Percentiles rank a stretch among this genome's conserved stretches.
Evolutionary conservation across 2,888 invertebrate species (phyloP).

Genomic region (Dryadula phaetusa): DNA sequence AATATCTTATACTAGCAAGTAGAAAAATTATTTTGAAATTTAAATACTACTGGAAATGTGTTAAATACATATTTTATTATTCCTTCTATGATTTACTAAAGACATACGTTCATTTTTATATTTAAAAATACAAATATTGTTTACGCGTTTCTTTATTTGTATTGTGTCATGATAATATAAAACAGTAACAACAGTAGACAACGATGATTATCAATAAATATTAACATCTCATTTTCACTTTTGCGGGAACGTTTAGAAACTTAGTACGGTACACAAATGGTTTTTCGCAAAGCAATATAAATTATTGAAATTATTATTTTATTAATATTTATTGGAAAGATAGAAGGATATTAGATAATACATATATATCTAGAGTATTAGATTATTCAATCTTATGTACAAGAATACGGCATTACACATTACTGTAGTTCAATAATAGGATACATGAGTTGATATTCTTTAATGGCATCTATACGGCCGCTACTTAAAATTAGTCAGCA

Average conservation of each 20-base stretch:
- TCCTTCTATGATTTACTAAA: background rate
- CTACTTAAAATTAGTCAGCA: background rate
- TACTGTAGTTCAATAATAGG: background rate
- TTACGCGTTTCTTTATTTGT: background rate
- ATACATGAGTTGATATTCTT: background rate
- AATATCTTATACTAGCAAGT: too few relatives aligned
- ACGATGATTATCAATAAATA: background rate
- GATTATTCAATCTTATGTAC: background rate
- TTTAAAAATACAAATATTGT: too few relatives aligned
- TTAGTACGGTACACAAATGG: background rate
- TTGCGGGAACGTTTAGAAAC: background rate
- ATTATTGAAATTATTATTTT: too few relatives aligned
- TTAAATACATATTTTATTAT: background rate
- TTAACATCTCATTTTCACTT: background rate
- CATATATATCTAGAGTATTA: too few relatives aligned
- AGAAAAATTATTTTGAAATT: too few relatives aligned
- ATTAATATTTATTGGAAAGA: too few relatives aligned
- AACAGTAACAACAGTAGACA: too few relatives aligned
- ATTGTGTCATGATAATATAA: background rate
- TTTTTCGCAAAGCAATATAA: background rate
- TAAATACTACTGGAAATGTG: too few relatives aligned
- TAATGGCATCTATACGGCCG: constrained; percentile 10
- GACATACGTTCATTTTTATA: background rate
- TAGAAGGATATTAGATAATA: too few relatives aligned
- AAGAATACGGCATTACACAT: background rate